Conservation (phyloP, 2,888 invertebrate genomes). For the Pogonocherus hispidulus region DNA sequence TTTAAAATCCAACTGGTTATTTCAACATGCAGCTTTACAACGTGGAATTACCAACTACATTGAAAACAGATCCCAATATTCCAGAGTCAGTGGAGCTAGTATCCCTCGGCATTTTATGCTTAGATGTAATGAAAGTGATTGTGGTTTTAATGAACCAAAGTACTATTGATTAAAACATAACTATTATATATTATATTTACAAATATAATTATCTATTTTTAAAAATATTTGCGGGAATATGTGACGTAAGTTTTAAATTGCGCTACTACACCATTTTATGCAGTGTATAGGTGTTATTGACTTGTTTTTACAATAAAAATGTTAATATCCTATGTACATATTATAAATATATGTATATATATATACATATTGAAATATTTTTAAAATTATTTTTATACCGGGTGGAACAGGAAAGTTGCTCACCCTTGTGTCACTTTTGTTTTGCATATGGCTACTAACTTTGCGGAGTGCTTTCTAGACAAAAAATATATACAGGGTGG, state of each 20-base stretch:
- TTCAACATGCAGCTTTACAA: constrained; percentile 29
- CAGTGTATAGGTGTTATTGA: not conserved
- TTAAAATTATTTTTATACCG: too few species aligned
- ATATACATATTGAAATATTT: too few species aligned
- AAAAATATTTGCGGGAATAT: not conserved
- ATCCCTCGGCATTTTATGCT: constrained; percentile 26
- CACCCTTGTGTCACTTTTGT: too few species aligned
- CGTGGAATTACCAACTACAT: constrained; percentile 39
- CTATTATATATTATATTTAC: constrained; percentile 8
- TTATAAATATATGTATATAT: too few species aligned
- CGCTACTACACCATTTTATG: not conserved
- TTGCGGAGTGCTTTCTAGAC: too few species aligned
- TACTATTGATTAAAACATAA: constrained; percentile 19
- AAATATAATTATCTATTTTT: constrained; percentile 8
- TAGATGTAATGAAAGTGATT: constrained; percentile 32
- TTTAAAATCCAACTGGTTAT: constrained; percentile 30
- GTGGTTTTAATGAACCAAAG: constrained; percentile 38
- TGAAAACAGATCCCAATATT: constrained; percentile 49
- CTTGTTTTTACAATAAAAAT: constrained; percentile 9
- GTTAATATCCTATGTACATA: too few species aligned
- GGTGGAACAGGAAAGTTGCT: too few species aligned
- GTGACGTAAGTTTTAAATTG: not conserved
- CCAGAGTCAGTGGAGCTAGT: constrained; percentile 40
- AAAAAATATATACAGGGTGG: too few species aligned
- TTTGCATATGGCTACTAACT: too few species aligned